A percentile compares a stretch with the other conserved stretches of the same genome.
phyloP scores from a whole-genome alignment of 2,797 vertebrate genomes.

The Cuniculus paca region DNA sequence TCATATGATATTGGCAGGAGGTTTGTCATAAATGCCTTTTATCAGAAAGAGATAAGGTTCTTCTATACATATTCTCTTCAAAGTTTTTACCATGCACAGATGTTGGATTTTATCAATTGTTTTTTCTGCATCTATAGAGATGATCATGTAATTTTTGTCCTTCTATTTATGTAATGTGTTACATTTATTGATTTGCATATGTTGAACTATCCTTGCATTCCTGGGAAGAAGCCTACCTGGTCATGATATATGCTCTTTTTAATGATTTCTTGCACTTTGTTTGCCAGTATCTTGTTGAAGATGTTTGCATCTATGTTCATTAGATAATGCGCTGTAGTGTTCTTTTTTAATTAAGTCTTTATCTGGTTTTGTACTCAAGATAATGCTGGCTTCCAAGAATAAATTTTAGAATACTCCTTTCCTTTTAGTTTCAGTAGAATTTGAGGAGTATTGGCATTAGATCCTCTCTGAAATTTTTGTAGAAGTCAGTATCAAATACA shows the following conservation, averaged over 20 bases:
- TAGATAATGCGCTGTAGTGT: not conserved
- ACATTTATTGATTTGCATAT: not conserved
- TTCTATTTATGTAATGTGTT: not conserved
- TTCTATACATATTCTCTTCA: not conserved
- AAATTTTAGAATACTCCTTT: not conserved
- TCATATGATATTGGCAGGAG: not conserved
- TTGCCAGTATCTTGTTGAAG: not conserved
- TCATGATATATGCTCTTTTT: not conserved
- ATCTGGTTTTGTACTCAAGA: not conserved
- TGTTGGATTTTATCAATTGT: not conserved
- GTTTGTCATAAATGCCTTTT: not conserved
- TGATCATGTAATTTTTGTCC: not conserved
- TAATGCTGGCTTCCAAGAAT: not conserved
- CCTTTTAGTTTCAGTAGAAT: not conserved
- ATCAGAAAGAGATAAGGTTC: not conserved
- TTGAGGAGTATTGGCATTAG: not conserved
- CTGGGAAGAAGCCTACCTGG: not conserved
- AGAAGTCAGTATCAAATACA: not conserved
- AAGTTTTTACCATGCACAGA: not conserved
- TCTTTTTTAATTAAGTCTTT: not conserved
- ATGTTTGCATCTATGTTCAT: not conserved
- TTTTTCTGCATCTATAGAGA: not conserved
- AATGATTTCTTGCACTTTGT: not conserved
- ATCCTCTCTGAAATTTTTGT: not conserved
- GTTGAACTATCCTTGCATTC: not conserved